Conservation (phyloP, 2,888 invertebrate species). For the Pharmacophagus antenor region DNA sequence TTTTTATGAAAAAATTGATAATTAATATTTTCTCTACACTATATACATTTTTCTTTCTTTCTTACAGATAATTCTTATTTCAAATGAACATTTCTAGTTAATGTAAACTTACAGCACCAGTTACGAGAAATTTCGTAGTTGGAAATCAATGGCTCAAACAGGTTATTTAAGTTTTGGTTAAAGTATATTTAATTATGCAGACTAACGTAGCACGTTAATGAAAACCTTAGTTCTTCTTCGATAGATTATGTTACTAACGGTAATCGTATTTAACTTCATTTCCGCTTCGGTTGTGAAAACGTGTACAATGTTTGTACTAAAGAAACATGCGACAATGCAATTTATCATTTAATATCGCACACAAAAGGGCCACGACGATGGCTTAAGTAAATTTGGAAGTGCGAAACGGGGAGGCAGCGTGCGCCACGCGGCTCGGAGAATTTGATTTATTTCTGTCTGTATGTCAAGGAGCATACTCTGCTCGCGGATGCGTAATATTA, state of each 20-base stretch:
- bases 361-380: conserved; percentile 31
- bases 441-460: conserved; percentile 72
- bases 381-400: conserved; percentile 28
- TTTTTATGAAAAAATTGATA: too few relatives aligned
- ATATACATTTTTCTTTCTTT: too few relatives aligned
- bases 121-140: too few relatives aligned
- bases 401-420: conserved; percentile 31
- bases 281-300: conserved; percentile 12
- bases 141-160: too few relatives aligned
- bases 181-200: too few relatives aligned
- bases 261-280: conserved; percentile 19
- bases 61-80: too few relatives aligned
- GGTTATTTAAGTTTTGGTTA: too few relatives aligned
- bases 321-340: conserved; percentile 26
- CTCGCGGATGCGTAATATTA: conserved; percentile 61
- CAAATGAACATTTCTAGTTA: too few relatives aligned
- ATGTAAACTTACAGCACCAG: too few relatives aligned
- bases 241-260: conserved; percentile 10
- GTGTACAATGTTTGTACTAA: background rate
- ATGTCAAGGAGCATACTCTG: conserved; percentile 67
- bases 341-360: conserved; percentile 34
- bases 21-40: too few relatives aligned
- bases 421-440: conserved; percentile 42
- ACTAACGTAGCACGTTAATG: background rate
- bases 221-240: background rate